Evolutionary conservation across 2,888 invertebrate species (phyloP), one percentile per base, ranked within the genome.

Genomic region (Idaea aversata): DNA sequence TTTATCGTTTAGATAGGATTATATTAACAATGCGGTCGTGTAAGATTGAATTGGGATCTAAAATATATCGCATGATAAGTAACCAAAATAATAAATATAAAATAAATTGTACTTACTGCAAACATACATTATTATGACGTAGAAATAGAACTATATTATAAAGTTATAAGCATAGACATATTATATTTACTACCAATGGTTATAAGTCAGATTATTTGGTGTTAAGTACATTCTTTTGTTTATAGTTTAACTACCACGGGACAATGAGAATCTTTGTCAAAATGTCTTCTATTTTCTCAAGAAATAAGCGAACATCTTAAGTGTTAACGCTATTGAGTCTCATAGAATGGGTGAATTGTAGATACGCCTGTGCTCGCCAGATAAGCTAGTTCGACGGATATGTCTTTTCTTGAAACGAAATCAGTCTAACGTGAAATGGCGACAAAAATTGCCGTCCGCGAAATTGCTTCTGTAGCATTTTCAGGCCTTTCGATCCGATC

Each of bases 371-470:
- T 67, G 76, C 64, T 77, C 75, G 74, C 72, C 76, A 76, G 86
- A 87, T 87, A 87, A 86, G 81, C 82, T 80, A 81, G 76, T 84
- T 79, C 80, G 78, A 76, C 75, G 78, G 80, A 77, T 79, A 85
- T 79, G 78, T 84, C 82, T 82, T 82, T 82, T 78, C 76, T 75
- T 75, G 72, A 76, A 80, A 85, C 80, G 80, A 86, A 87, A 86
- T 85, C 84, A 85, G 80, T 87, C 82, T 79, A 76, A 81, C 85
- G 82, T 83, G 82, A 85, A 87, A 88, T 86, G 79, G 82, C 79
- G 84, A 82, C 85, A 83, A 86, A 86, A 87, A 86, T 86, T 86
- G 84, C 78, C 80, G 76, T 77, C 81, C 80, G 76, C 81, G 74
- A 86, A 88, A 87, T 88, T 83, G 85, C 80, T 78, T 85, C 72